phyloP scores from a whole-genome alignment of 2,888 invertebrate genomes.

The Heliconius erato region DNA sequence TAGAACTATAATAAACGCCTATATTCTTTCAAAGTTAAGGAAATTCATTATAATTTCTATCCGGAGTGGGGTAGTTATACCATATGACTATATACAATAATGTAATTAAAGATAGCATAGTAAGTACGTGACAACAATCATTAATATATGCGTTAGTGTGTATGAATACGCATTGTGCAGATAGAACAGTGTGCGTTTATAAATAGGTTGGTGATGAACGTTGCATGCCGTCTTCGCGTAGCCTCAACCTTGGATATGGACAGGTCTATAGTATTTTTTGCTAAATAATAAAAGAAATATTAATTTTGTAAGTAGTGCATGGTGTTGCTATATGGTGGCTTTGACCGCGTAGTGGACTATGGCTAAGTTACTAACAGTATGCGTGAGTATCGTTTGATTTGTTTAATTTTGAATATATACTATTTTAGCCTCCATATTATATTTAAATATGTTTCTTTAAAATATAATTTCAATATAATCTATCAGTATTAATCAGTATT shows the following conservation, averaged over 20 bases:
- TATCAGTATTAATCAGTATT: not conserved
- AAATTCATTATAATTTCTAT: constrained; percentile 38
- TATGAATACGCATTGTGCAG: constrained; percentile 57
- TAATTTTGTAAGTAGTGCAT: constrained; percentile 54
- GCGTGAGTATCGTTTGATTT: constrained; percentile 62
- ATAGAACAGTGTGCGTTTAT: constrained; percentile 76
- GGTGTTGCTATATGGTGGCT: constrained; percentile 51
- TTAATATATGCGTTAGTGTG: constrained; percentile 51
- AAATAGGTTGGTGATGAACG: constrained; percentile 78
- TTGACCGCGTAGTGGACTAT: constrained; percentile 56
- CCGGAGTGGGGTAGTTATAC: constrained; percentile 43
- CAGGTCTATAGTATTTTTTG: constrained; percentile 59
- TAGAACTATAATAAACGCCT: not conserved
- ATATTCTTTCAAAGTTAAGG: constrained; percentile 33
- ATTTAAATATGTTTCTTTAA: not conserved
- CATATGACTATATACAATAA: constrained; percentile 51
- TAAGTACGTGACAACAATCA: constrained; percentile 53
- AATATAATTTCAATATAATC: not conserved
- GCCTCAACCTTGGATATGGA: constrained; percentile 81
- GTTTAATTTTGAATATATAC: not conserved
- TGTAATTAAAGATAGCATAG: constrained; percentile 56
- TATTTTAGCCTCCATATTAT: not conserved
- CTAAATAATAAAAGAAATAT: constrained; percentile 51
- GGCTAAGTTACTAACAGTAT: constrained; percentile 69
- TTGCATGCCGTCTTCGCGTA: constrained; percentile 70